Evolutionary conservation across 2,888 invertebrate genomes (phyloP).

Genomic region (Bellardia pandia): DNA sequence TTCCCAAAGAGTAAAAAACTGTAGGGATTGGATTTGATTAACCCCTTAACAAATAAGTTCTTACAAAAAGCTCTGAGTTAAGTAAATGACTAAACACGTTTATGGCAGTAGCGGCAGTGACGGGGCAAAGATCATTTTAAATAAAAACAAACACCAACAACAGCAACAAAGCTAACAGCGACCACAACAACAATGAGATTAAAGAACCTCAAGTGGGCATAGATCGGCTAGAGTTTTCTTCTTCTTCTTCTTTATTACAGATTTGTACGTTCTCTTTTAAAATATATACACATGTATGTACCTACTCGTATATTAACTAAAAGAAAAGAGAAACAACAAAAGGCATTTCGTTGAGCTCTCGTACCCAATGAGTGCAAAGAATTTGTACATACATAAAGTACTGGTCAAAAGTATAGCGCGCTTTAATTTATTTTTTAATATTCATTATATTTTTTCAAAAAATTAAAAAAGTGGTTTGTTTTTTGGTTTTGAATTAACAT

Average conservation of each 20-base stretch:
- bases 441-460: too few relatives aligned
- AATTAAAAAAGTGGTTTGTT: too few relatives aligned
- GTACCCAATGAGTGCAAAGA: constrained; percentile 46
- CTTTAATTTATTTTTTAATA: too few relatives aligned
- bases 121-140: constrained; percentile 46
- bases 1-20: too few relatives aligned
- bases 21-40: too few relatives aligned
- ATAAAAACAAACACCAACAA: constrained; percentile 23
- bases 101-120: constrained; percentile 7
- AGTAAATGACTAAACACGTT: constrained; percentile 20
- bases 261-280: constrained; percentile 48
- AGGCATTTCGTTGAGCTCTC: constrained; percentile 43
- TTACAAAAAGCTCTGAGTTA: constrained; percentile 27
- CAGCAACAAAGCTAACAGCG: background rate
- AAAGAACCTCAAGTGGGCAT: constrained; percentile 29
- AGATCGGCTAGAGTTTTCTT: constrained; percentile 51
- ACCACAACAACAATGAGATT: constrained; percentile 2
- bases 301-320: background rate
- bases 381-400: constrained; percentile 38
- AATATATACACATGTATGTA: background rate
- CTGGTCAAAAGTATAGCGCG: too few relatives aligned
- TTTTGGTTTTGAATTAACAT: too few relatives aligned
- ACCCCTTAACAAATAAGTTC: constrained; percentile 7
- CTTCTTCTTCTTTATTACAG: background rate
- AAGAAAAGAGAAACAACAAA: constrained; percentile 47